Evolutionary conservation across 2,113 vertebrate species (phyloP).

Genomic region (Suricata suricatta): DNA sequence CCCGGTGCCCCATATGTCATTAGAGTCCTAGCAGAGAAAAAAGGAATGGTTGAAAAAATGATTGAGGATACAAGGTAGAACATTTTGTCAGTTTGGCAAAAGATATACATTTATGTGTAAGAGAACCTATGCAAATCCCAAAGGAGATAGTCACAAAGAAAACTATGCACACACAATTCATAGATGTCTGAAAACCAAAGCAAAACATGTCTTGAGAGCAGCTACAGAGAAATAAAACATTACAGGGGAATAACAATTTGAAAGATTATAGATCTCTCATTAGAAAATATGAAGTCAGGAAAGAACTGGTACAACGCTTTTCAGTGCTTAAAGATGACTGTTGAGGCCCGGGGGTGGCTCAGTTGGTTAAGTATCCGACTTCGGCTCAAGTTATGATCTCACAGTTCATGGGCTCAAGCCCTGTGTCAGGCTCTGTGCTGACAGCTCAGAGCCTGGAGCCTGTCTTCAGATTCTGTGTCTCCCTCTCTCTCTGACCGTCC

Average conservation of each 20-base stretch:
- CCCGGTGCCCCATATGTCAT: neutral
- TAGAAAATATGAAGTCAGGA: neutral
- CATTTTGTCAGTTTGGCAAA: neutral
- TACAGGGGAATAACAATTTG: neutral
- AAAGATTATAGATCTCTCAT: neutral
- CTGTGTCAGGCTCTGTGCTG: too few species aligned
- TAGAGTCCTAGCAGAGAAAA: neutral
- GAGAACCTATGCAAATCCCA: neutral
- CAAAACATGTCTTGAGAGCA: neutral
- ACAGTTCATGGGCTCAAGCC: too few species aligned
- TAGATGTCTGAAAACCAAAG: neutral
- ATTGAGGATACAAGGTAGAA: neutral
- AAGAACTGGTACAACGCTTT: neutral
- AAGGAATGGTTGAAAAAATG: neutral
- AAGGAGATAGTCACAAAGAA: neutral
- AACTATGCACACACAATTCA: neutral
- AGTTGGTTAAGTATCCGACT: too few species aligned
- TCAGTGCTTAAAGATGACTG: neutral
- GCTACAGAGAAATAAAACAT: neutral
- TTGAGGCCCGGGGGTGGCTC: too few species aligned
- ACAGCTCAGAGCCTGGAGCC: too few species aligned
- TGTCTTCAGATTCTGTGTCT: too few species aligned
- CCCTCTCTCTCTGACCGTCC: too few species aligned
- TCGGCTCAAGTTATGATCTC: too few species aligned
- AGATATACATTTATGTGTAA: neutral